phyloP scores from a whole-genome alignment of 2,113 vertebrate genomes.

The Sapayoa aenigma region DNA sequence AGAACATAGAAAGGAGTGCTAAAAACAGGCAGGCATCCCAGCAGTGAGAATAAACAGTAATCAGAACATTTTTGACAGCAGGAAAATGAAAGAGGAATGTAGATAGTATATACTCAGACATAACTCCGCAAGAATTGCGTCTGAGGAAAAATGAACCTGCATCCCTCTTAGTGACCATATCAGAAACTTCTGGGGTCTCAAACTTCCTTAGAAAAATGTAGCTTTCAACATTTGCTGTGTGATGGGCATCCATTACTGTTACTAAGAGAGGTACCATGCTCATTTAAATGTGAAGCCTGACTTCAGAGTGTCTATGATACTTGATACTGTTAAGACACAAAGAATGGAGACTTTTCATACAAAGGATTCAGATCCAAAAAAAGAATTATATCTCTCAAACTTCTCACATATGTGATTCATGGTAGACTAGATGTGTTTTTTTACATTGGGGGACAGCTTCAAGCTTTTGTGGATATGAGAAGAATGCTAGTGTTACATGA shows the following conservation, averaged over 20 bases:
- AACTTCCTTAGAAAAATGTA: background rate
- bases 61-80: background rate
- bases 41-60: background rate
- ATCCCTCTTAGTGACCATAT: background rate
- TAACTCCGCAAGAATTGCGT: background rate
- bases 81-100: background rate
- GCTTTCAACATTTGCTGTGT: background rate
- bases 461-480: background rate
- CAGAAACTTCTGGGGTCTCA: background rate
- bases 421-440: background rate
- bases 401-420: background rate
- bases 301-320: background rate
- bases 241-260: background rate
- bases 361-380: background rate
- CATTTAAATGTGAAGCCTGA: background rate
- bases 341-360: background rate
- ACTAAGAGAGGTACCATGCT: background rate
- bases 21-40: background rate
- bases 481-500: rapidly evolving
- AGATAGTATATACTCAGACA: background rate
- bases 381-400: background rate
- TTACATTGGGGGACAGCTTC: background rate
- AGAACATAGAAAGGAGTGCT: background rate
- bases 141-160: background rate
- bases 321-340: background rate